Percentiles rank a stretch among this genome's conserved stretches.
phyloP scores from a whole-genome alignment of 2,888 invertebrate species.

The Hirtodrosophila confusa region DNA sequence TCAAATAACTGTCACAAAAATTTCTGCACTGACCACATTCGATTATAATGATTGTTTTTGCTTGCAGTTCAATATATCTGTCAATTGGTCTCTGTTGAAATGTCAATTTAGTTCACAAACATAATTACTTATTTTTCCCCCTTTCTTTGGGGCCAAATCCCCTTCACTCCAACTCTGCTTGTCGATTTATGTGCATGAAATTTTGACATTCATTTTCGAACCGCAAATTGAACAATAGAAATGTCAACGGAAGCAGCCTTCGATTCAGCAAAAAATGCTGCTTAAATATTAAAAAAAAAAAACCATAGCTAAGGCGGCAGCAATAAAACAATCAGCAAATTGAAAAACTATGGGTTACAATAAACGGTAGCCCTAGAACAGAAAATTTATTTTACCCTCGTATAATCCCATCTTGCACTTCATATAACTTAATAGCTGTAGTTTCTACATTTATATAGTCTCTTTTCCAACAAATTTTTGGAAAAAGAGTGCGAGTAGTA shows the following conservation, averaged over 20 bases:
- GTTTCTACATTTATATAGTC: no score
- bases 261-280: conserved; percentile 1
- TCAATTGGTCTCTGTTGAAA: conserved; percentile 12
- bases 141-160: not conserved
- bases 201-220: conserved; percentile 14
- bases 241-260: conserved; percentile 8
- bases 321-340: not conserved
- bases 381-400: no score
- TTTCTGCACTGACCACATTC: not conserved
- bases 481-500: no score
- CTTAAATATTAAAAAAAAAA: conserved; percentile 13
- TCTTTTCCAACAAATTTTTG: no score
- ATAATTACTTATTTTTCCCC: conserved; percentile 21
- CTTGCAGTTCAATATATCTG: conserved; percentile 1
- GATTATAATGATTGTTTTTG: conserved; percentile 12
- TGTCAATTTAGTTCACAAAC: conserved; percentile 22
- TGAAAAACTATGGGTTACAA: not conserved
- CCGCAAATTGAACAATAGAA: conserved; percentile 20
- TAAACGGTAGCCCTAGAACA: no score
- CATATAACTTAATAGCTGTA: no score
- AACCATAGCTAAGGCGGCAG: not conserved
- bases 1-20: conserved; percentile 13
- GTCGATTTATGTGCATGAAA: conserved; percentile 1
- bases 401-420: no score
- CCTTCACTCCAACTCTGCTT: not conserved